Base-by-base conservation (phyloP, 2,888 invertebrate genomes). In the Aphidius colemani region DNA sequence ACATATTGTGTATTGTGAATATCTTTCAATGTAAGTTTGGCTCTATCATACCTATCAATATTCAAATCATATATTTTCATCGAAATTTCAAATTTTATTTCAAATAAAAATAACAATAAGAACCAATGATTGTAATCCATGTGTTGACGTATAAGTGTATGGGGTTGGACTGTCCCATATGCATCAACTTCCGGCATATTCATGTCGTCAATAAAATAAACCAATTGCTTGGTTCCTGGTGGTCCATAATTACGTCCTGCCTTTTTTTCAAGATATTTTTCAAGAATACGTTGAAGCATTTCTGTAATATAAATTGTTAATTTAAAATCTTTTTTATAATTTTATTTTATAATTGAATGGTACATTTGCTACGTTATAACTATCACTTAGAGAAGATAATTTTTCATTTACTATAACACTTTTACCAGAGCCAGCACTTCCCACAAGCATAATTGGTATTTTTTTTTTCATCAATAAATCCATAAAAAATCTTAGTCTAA, bases 101-200 rank as follows among this genome's bases (percentile, higher is more conserved):
- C n/a, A n/a, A n/a, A n/a, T n/a, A n/a, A n/a, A n/a, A n/a, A 41
- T 8, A 53, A 43, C n/a, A 53, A 57, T 55, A 30, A 51, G 63
- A 85, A 89, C 96, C 97, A 98, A 83, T 97, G 97, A 70, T 87
- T 89, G 79, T 97, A 97, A 83, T 96, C 95, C 87, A 96, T 89
- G 79, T 93, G 95, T 79, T 98, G 95, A 30, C 96, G 85, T 67
- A 97, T 91, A 2, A 97, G 85, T 0, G 97, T 97, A 77, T 97
- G 97, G 0, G 97, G 95, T 78, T 96, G 96, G 10, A 96, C 96
- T 0, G 97, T 97, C 63, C 94, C 95, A 81, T 96, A 97, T 63
- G 88, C 88, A 81, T 97, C 97, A 4, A 96, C 96, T 84, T 95
- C 95, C 0, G 97, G 97, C 96, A 97, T 97, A 80, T 97, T 97